phyloP scores from a whole-genome alignment of 1,140 invertebrate species.

The Cataglyphis hispanica region DNA sequence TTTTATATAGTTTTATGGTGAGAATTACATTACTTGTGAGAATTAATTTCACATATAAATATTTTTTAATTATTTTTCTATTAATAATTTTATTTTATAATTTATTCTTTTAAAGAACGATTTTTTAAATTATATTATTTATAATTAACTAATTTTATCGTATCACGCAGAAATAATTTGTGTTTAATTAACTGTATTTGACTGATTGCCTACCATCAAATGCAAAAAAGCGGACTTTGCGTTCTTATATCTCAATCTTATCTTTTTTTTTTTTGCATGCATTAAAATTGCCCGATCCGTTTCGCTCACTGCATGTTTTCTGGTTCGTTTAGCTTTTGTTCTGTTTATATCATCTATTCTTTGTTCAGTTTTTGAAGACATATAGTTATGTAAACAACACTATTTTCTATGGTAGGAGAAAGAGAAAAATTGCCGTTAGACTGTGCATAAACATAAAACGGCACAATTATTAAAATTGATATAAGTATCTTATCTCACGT shows the following conservation, averaged over 20 bases:
- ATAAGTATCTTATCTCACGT: not conserved
- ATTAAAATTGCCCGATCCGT: not conserved
- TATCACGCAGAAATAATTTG: not conserved
- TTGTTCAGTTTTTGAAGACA: not conserved
- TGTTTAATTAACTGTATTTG: not conserved
- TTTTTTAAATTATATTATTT: not conserved
- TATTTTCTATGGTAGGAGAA: not conserved
- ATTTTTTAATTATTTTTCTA: not conserved
- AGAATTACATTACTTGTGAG: no score
- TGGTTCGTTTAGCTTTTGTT: not conserved
- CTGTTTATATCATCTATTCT: not conserved
- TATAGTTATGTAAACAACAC: not conserved
- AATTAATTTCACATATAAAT: conserved; percentile 18
- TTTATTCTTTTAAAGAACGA: not conserved
- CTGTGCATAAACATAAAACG: not conserved
- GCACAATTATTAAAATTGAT: not conserved
- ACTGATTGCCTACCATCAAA: not conserved
- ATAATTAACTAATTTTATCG: not conserved
- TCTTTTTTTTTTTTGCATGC: not conserved
- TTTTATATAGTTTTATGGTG: no score
- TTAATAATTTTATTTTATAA: conserved; percentile 1
- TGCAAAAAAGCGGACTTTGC: not conserved
- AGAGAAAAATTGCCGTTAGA: not conserved
- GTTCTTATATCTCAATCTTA: not conserved
- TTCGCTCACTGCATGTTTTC: not conserved